Conservation (phyloP, 1,140 invertebrate genomes). For the Pogonomyrmex barbatus region DNA sequence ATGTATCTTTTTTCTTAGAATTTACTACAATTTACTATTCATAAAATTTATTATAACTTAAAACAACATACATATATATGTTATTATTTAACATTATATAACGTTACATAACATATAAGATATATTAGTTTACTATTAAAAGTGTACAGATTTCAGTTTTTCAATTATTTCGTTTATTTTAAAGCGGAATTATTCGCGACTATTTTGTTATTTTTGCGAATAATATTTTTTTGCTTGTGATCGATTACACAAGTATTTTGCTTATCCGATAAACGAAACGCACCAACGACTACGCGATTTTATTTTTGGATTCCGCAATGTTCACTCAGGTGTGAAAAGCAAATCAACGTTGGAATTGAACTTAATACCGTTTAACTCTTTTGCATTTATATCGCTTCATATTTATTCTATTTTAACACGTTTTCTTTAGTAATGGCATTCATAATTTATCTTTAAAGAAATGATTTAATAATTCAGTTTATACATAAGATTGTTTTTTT, state of each 20-base stretch:
- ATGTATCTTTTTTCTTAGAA: not conserved
- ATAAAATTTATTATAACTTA: conserved; percentile 11
- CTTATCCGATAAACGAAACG: conserved; percentile 45
- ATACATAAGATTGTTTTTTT: not conserved
- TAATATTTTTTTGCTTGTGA: not conserved
- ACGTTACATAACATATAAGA: not conserved
- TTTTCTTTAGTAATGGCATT: not conserved
- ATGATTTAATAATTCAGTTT: not conserved
- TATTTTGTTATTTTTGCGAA: not conserved
- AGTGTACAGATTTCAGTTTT: not conserved
- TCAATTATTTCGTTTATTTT: not conserved
- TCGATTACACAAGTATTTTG: conserved; percentile 16
- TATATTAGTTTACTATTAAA: not conserved
- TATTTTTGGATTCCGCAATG: conserved; percentile 47
- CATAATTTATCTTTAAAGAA: not conserved
- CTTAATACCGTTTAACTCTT: conserved; percentile 22
- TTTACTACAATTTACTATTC: not conserved
- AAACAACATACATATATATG: not conserved
- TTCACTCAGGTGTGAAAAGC: conserved; percentile 62
- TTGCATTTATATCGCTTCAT: conserved; percentile 1
- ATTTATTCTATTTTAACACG: not conserved
- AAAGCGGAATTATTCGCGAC: not conserved
- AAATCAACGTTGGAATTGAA: conserved; percentile 68
- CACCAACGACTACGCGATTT: conserved; percentile 36
- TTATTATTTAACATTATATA: not conserved